Conservation (phyloP, 2,113 vertebrate species). For the Trogon melanurus region DNA sequence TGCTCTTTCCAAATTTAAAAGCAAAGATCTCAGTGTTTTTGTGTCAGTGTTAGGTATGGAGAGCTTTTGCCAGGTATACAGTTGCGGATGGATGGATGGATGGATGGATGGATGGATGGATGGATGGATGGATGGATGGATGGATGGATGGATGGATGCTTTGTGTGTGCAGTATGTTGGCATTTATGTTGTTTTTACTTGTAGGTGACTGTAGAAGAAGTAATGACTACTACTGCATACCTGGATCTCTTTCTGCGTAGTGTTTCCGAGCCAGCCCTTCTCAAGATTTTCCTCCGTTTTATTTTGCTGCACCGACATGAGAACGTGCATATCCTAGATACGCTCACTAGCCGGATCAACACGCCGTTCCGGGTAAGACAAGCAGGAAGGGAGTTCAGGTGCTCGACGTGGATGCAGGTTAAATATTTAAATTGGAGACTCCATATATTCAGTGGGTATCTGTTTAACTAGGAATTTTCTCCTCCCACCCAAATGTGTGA, state of each 20-base stretch:
- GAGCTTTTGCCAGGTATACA: background rate
- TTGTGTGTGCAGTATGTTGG: background rate
- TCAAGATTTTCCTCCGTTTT: conserved; percentile 95
- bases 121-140: background rate
- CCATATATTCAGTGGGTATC: background rate
- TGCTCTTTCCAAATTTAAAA: background rate
- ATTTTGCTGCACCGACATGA: conserved; percentile 92
- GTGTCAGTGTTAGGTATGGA: background rate
- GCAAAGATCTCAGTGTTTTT: background rate
- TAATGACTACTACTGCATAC: conserved; percentile 96
- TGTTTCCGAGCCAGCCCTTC: conserved; percentile 88
- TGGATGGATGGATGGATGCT: background rate
- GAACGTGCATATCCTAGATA: conserved; percentile 92
- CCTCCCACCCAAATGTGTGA: background rate
- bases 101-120: background rate
- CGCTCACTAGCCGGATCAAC: conserved; percentile 95
- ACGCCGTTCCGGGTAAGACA: conserved; percentile 91
- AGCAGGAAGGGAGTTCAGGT: background rate
- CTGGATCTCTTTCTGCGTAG: conserved; percentile 93
- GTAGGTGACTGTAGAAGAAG: conserved; percentile 93
- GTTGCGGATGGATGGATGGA: background rate
- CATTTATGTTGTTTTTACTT: background rate
- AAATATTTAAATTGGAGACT: background rate
- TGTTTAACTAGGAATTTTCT: background rate
- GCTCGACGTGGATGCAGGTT: background rate